Base-by-base conservation (phyloP, 2,888 invertebrate species). In the Acleris cristana region DNA sequence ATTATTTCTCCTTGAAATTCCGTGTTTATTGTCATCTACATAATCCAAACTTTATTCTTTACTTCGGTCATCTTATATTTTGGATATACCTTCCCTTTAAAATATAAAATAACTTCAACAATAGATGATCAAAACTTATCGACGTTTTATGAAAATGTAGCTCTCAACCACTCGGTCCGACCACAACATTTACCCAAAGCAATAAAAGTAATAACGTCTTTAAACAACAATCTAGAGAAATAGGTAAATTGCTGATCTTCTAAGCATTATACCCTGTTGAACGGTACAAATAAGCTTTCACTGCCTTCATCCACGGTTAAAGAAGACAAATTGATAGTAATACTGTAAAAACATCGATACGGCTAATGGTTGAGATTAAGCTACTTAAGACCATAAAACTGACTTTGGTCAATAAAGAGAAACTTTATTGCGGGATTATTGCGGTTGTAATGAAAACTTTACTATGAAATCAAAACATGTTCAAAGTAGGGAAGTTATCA, bases 261-360 rank as follows among this genome's bases (percentile, higher is more conserved):
- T 65, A 72, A 69, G 71, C 72, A 77, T 81, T 78, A 82, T 76
- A 73, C 71, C 68, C 71, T 72, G 77, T 77, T 76, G 78, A 81
- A 77, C 75, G 71, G 72, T 72, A 78, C 73, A 75, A 79, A 76
- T 82, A 75, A 78, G 81, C 84, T 87, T 88, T 88, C 83, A 77
- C 85, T 80, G 71, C 75, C 79, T 80, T 79, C 78, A 73, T 83
- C 82, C 74, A 74, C 70, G 72, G 72, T 73, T 77, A 72, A 72
- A 75, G 75, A 73, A 75, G 74, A 74, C 70, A 75, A 73, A 78
- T 79, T 77, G 75, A 80, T 80, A 78, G 75, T 74, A 76, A 77
- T 69, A 68, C 71, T 68, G 73, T 76, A 81, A 82, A 82, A 80
- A 81, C 73, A 72, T 77, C 76, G 76, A 80, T 79, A 80, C 72